Evolutionary conservation across 2,888 invertebrate genomes (phyloP), one percentile per base, ranked within the genome.

Genomic region (Cenopis cana): DNA sequence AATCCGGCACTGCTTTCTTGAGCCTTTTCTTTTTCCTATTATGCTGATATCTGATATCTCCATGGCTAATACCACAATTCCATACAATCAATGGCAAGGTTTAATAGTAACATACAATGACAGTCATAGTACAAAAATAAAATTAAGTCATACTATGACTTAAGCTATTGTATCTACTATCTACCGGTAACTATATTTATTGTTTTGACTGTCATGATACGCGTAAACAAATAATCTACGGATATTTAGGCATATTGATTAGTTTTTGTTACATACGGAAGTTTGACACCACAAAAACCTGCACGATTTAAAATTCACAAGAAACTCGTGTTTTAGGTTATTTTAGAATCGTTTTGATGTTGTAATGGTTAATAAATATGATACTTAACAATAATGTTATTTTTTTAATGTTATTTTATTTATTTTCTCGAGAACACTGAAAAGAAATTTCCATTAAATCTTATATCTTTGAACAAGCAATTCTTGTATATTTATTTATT

Each of bases 231-330:
- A 69, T 46, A 70, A 52, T 14, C 20, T 8, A 36, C 65, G 33
- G 41, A 54, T 66, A 65, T 59, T 59, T 24, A 54, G n/a, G 54
- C 29, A 52, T 69, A 67, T 74, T 65, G 74, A 69, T 73, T n/a
- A 18, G 2, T 71, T 73, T 74, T 75, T 69, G 62, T 20, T 38
- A 77, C 79, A 87, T 80, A 73, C 86, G 86, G 86, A 88, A 86
- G 83, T 83, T 56, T 36, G 69, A 76, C 69, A 67, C 76, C 78
- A 82, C 85, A 87, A 85, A 86, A 84, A 78, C 69, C 10, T 79
- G 81, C 85, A 82, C 84, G 85, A 87, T 12, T 71, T 29, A 38
- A 82, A 83, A 84, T 83, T 81, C 79, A 79, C 81, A 79, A 74
- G 73, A 79, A 78, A 78, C 74, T 76, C 78, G 75, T 79, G 74